phyloP scores from a whole-genome alignment of 2,113 vertebrate species.

The Aegithalos caudatus region DNA sequence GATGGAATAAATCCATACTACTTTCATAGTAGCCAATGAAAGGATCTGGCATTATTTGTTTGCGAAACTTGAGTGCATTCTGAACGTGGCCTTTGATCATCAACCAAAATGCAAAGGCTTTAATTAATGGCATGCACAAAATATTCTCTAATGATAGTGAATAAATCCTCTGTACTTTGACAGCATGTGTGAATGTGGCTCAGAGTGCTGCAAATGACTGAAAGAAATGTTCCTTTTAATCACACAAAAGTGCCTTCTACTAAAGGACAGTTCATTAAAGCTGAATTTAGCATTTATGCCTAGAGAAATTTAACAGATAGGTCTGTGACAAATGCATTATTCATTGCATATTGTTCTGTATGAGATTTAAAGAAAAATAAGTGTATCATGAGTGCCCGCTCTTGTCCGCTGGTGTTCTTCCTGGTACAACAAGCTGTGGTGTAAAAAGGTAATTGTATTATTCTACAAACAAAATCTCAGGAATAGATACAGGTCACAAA shows the following conservation, averaged over 20 bases:
- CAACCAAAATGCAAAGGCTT: not conserved
- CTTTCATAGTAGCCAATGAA: not conserved
- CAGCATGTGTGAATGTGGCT: not conserved
- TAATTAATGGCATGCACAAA: not conserved
- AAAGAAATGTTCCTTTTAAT: not conserved
- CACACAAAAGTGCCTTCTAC: not conserved
- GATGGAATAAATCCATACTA: not conserved
- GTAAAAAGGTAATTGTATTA: not conserved
- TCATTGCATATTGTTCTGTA: not conserved
- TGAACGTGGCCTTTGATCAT: not conserved
- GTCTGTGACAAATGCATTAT: not conserved
- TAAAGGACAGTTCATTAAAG: not conserved
- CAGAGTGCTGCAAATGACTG: not conserved
- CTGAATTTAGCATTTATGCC: not conserved
- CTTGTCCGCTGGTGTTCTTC: not conserved
- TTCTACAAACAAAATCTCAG: not conserved
- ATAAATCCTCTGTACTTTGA: not conserved
- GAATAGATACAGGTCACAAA: not conserved
- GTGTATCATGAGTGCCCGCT: fast-evolving
- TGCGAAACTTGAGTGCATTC: not conserved
- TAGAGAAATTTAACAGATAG: not conserved
- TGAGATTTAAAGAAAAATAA: not conserved
- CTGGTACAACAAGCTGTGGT: not conserved
- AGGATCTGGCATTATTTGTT: not conserved
- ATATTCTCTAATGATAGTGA: not conserved